Evolutionary conservation across 2,113 vertebrate genomes (phyloP), one percentile per base, ranked within the genome.

Genomic region (Solenodon paradoxus): DNA sequence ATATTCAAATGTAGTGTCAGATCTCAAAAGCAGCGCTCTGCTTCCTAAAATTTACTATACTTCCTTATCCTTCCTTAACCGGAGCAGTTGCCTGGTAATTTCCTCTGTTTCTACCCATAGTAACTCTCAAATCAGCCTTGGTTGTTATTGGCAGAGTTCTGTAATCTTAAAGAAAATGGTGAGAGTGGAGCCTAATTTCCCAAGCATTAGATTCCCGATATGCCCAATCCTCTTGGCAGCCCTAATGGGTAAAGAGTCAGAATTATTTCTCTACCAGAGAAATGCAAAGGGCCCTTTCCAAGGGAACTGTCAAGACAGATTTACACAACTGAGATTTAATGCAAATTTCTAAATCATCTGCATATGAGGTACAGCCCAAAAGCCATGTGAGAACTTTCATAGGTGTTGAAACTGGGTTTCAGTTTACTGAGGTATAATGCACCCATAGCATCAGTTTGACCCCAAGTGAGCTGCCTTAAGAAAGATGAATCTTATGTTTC

Each of bases 71-170:
- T n/a, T 80, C 72, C 68, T 79, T 57, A 79, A 77, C 24, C 40
- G 17, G 90, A 51, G 71, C 57, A 64, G 26, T 28, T 75, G 35
- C 69, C 74, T 88, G 38, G 66, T 69, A 59, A 92, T 79, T 95
- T 95, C 91, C 87, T 89, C 17, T 2, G 59, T 89, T 92, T 90
- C 72, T 95, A 40, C 47, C 63, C n/a, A 84, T 68, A 72, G 17
- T 49, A 59, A 82, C 68, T 96, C 69, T 95, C 75, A 72, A 35
- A 47, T 90, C 84, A 88, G 26, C 40, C 51, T 86, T 74, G n/a
- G 26, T 75, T 59, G 1, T 80, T 71, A 59, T 68, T 78, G 68
- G 75, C 42, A 81, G 64, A 94, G 71, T 59, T 88, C 80, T 81
- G 74, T 71, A 57, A 87, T 72, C 53, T 82, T 72, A 47, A 53